phyloP scores from a whole-genome alignment of 2,113 vertebrate genomes.

The Glareola pratincola region DNA sequence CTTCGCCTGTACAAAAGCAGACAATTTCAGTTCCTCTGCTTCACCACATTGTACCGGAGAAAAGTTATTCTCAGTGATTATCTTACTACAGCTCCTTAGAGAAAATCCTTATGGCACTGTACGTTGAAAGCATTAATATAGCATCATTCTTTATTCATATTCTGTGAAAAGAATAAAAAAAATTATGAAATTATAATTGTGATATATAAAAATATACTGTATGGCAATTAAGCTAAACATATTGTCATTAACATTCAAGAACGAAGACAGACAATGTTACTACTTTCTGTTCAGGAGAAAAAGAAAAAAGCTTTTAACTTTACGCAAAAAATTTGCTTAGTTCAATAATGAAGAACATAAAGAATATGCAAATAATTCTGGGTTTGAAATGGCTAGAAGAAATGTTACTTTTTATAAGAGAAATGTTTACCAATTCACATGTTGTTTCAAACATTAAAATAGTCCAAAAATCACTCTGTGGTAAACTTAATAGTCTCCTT shows the following conservation, averaged over 20 bases:
- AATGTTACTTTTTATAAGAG: neutral
- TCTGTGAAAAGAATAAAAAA: slow-evolving; percentile 69
- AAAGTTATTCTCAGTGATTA: neutral
- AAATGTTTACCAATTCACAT: neutral
- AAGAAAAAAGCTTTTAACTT: slow-evolving; percentile 22
- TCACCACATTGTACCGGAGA: slow-evolving; percentile 65
- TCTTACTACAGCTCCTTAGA: slow-evolving; percentile 6
- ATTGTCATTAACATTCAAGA: neutral
- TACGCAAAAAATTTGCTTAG: neutral
- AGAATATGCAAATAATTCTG: neutral
- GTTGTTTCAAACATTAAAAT: neutral
- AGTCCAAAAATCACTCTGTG: neutral
- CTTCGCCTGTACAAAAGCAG: slow-evolving; percentile 17
- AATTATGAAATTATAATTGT: slow-evolving; percentile 24
- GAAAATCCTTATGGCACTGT: slow-evolving; percentile 12
- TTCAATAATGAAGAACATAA: neutral
- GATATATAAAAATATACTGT: neutral
- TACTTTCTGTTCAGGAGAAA: neutral
- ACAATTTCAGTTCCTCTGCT: slow-evolving; percentile 11
- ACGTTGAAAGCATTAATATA: slow-evolving; percentile 15
- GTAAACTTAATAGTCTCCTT: neutral
- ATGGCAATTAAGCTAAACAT: neutral
- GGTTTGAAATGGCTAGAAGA: neutral
- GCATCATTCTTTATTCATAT: slow-evolving; percentile 45
- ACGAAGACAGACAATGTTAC: neutral